phyloP scores from a whole-genome alignment of 2,888 invertebrate species.

The Erebia ligea region DNA sequence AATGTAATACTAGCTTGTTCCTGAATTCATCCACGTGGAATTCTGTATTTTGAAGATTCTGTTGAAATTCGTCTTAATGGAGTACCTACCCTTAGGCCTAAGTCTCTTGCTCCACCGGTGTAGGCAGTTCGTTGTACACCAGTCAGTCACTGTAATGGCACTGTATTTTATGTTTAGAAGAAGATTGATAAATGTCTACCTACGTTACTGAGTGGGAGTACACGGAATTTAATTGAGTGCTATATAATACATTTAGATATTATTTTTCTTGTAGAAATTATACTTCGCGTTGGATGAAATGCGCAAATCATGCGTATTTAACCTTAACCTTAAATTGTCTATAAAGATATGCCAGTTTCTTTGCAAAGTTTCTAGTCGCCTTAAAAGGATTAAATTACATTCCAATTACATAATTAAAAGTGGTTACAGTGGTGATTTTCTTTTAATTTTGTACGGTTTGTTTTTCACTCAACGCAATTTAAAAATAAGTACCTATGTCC shows the following conservation, averaged over 20 bases:
- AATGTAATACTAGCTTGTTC: too few species aligned
- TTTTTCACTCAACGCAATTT: background rate
- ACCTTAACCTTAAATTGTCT: slow-evolving; percentile 15
- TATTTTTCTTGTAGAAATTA: background rate
- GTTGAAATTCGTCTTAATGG: too few species aligned
- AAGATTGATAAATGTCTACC: background rate
- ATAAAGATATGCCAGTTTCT: slow-evolving; percentile 12
- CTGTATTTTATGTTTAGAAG: too few species aligned
- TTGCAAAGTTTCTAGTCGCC: slow-evolving; percentile 14
- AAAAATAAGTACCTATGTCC: background rate
- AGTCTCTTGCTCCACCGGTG: too few species aligned
- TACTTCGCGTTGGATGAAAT: background rate
- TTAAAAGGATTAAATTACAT: slow-evolving; percentile 5
- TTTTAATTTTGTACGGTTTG: background rate
- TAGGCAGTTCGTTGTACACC: too few species aligned
- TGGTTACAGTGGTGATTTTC: background rate
- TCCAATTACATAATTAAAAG: slow-evolving; percentile 2
- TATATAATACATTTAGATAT: background rate
- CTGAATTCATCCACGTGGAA: too few species aligned
- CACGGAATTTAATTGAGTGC: too few species aligned
- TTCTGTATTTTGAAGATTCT: too few species aligned
- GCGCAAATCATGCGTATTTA: background rate
- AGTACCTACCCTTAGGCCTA: too few species aligned
- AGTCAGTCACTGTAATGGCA: too few species aligned
- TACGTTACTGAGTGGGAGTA: background rate